Evolutionary conservation across 2,888 invertebrate species (phyloP).

Genomic region (Meiosimyza decipiens): DNA sequence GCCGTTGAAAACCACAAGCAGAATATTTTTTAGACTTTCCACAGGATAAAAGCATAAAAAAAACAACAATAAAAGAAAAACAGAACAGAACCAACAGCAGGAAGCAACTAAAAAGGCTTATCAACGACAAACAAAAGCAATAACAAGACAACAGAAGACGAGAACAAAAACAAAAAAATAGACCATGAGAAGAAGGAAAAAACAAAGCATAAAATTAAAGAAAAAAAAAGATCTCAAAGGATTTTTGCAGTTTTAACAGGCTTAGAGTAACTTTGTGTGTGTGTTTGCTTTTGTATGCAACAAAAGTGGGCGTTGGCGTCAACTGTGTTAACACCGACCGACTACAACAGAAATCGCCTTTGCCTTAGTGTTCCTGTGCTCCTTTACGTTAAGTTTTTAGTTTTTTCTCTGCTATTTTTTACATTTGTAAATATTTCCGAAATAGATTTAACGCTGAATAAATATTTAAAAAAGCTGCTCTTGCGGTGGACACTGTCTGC

Average conservation of each 20-base stretch:
- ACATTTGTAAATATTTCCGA: constrained; percentile 35
- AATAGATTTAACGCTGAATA: constrained; percentile 46
- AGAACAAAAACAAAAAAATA: background rate
- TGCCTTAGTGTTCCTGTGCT: background rate
- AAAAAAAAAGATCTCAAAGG: background rate
- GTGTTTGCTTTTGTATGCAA: constrained; percentile 4
- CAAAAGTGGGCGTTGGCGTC: constrained; percentile 16
- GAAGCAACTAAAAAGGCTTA: background rate
- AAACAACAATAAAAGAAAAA: background rate
- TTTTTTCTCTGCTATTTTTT: background rate
- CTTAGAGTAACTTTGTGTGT: background rate
- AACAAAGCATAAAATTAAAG: background rate
- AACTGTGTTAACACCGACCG: constrained; percentile 1
- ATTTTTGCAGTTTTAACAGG: background rate
- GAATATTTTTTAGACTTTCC: background rate
- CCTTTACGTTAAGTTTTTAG: background rate
- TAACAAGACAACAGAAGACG: background rate
- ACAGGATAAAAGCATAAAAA: background rate
- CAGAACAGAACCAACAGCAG: constrained; percentile 5
- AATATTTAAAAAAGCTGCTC: constrained; percentile 42
- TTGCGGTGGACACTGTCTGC: constrained; percentile 29
- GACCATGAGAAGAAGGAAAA: background rate
- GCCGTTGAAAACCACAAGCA: constrained; percentile 11
- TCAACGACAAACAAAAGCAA: constrained; percentile 4
- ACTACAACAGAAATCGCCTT: background rate